Conservation (phyloP, 2,888 invertebrate species). For the Drosophila limbata region DNA sequence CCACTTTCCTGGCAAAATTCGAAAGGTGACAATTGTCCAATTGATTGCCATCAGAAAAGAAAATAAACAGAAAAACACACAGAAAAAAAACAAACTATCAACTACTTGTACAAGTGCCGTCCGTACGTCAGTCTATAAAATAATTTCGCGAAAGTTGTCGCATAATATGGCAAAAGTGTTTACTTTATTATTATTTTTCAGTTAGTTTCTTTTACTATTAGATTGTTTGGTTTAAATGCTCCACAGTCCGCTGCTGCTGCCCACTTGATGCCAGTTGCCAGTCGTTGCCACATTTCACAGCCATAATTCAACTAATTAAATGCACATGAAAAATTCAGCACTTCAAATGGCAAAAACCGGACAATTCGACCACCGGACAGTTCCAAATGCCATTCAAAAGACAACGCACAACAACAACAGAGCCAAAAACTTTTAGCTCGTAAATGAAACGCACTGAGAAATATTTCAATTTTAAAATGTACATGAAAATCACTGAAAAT, state of each 20-base stretch:
- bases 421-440: conserved; percentile 41
- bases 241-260: conserved; percentile 28
- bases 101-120: conserved; percentile 24
- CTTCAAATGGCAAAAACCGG: conserved; percentile 76
- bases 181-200: conserved; percentile 69
- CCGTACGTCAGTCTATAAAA: conserved; percentile 55
- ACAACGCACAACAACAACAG: conserved; percentile 3
- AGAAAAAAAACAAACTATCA: conserved; percentile 17
- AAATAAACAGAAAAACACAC: conserved; percentile 17
- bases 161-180: conserved; percentile 78
- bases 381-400: conserved; percentile 52
- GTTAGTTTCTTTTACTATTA: conserved; percentile 72
- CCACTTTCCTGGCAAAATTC: conserved; percentile 52
- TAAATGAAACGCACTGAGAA: conserved; percentile 65
- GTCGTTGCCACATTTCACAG: conserved; percentile 73
- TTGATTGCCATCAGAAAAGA: conserved; percentile 48
- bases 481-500: conserved; percentile 33
- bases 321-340: conserved; percentile 82
- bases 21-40: conserved; percentile 67
- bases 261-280: conserved; percentile 17
- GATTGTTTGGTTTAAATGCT: conserved; percentile 66
- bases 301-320: conserved; percentile 82
- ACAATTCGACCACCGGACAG: conserved; percentile 38
- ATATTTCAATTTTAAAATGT: conserved; percentile 72
- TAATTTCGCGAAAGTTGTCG: conserved; percentile 79